These are phyloP conservation scores for Eurytoma adleriae DNA, from an alignment of 2,888 invertebrate genomes.

Conservation along the genomic window DNA sequence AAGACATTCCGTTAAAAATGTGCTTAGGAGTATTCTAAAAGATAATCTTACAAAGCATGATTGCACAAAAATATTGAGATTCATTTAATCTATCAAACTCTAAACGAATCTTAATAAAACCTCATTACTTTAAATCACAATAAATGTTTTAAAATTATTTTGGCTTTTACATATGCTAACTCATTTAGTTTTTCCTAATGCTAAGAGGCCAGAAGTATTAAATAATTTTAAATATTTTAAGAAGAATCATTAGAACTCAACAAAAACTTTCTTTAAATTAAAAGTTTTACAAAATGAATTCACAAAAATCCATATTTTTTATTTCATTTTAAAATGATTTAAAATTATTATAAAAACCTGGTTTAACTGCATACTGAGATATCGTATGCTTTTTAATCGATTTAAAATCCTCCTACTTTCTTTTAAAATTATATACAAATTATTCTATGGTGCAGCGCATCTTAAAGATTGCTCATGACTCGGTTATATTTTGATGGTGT, in stretches of 20 bases:
- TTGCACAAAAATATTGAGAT: background rate
- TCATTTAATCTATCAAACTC: background rate
- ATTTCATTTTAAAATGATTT: conserved; percentile 7
- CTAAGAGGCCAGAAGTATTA: background rate
- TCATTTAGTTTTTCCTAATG: background rate
- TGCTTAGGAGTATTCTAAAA: background rate
- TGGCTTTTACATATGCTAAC: background rate
- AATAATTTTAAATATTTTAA: conserved; percentile 32
- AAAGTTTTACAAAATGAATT: background rate
- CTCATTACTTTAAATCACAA: background rate
- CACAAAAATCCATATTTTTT: background rate
- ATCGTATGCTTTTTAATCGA: background rate
- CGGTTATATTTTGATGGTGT: conserved; percentile 69
- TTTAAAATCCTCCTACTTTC: background rate
- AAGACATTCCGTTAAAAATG: background rate
- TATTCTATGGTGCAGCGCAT: background rate
- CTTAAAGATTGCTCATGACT: conserved; percentile 54
- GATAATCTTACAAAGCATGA: background rate
- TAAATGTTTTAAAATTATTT: background rate
- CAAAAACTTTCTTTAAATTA: background rate
- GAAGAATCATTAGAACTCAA: background rate
- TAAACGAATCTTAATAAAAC: conserved; percentile 3
- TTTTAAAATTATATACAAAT: conserved; percentile 30
- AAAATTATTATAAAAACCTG: conserved; percentile 8
- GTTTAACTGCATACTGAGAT: background rate